phyloP scores from a whole-genome alignment of 2,888 invertebrate species.

The Colostygia pectinataria region DNA sequence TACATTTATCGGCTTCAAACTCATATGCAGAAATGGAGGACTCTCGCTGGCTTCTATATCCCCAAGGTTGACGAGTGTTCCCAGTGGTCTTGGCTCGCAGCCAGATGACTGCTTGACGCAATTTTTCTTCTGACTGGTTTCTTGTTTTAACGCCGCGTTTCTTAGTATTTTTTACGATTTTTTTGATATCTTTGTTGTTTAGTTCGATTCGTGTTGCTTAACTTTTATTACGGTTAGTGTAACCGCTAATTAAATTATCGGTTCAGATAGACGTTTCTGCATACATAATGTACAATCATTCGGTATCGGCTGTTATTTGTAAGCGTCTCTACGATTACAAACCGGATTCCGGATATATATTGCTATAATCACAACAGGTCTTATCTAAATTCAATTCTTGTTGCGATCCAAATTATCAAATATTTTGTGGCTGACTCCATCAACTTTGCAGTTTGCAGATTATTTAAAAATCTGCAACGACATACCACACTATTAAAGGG shows the following conservation, averaged over 20 bases:
- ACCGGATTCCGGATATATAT: slow-evolving; percentile 5
- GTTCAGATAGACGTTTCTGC: no score
- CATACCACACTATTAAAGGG: no score
- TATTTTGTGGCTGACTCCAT: neutral
- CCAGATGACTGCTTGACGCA: slow-evolving; percentile 31
- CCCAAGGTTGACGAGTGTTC: slow-evolving; percentile 18
- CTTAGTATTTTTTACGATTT: slow-evolving; percentile 10
- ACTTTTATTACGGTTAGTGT: neutral
- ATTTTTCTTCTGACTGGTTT: slow-evolving; percentile 28
- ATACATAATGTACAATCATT: neutral
- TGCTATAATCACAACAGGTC: neutral
- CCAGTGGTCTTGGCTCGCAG: slow-evolving; percentile 30
- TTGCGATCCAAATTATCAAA: slow-evolving; percentile 1
- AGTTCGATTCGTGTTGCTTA: neutral
- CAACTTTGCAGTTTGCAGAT: no score
- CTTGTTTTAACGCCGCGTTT: slow-evolving; percentile 8
- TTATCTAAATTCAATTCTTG: slow-evolving; percentile 13
- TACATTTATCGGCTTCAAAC: slow-evolving; percentile 2
- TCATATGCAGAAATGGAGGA: slow-evolving; percentile 3
- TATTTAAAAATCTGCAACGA: no score
- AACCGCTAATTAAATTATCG: no score
- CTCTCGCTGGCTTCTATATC: slow-evolving; percentile 16
- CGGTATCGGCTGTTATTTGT: slow-evolving; percentile 5
- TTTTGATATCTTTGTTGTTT: neutral
- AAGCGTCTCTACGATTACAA: slow-evolving; percentile 7